These are phyloP conservation scores for Drosophila pandora DNA, from an alignment of 1,140 invertebrate genomes.

Conservation along the genomic window DNA sequence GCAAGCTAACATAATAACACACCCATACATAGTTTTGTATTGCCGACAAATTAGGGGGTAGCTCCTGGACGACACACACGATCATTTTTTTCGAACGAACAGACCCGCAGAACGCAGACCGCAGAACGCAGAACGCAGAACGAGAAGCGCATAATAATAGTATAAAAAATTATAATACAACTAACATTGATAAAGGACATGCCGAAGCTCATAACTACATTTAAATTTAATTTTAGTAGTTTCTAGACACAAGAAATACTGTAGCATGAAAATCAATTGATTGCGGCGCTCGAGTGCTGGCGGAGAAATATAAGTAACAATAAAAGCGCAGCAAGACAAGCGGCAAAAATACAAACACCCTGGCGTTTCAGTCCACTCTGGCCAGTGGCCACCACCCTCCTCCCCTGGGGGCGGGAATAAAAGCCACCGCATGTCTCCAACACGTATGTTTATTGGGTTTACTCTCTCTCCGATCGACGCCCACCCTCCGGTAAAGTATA, in stretches of 20 bases:
- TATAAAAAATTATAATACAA: slow-evolving; percentile 66
- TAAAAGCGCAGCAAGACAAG: slow-evolving; percentile 65
- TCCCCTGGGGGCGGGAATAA: background rate
- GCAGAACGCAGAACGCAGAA: slow-evolving; percentile 18
- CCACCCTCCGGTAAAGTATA: background rate
- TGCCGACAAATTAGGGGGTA: slow-evolving; percentile 75
- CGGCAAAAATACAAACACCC: slow-evolving; percentile 50
- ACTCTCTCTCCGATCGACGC: background rate
- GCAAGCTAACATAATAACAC: slow-evolving; percentile 30
- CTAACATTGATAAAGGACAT: slow-evolving; percentile 46
- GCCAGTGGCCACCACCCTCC: no score
- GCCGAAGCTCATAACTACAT: slow-evolving; percentile 73
- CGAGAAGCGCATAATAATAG: slow-evolving; percentile 67
- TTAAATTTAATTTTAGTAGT: slow-evolving; percentile 83
- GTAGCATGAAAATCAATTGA: slow-evolving; percentile 81
- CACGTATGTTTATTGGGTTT: slow-evolving; percentile 6
- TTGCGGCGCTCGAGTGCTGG: slow-evolving; percentile 51
- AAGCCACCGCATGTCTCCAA: background rate
- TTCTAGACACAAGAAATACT: slow-evolving; percentile 80
- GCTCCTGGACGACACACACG: slow-evolving; percentile 19
- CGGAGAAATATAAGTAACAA: slow-evolving; percentile 69
- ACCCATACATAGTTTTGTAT: slow-evolving; percentile 73
- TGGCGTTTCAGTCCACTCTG: no score
- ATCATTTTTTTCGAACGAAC: slow-evolving; percentile 69
- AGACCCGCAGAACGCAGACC: slow-evolving; percentile 33